phyloP scores from a whole-genome alignment of 1,140 invertebrate genomes.

The Nylanderia fulva region DNA sequence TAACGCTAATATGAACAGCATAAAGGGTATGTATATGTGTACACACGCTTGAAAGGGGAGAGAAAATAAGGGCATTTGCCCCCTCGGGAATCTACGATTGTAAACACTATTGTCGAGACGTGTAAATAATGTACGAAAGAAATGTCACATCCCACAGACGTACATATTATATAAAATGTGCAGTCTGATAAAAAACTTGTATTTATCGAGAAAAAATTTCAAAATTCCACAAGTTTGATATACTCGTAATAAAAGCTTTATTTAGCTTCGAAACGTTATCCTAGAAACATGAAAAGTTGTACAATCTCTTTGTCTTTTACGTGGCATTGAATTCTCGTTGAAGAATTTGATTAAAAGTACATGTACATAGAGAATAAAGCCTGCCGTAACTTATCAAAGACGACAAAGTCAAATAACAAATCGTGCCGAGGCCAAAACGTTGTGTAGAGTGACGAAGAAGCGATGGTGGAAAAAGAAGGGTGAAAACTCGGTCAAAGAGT shows the following conservation, averaged over 20 bases:
- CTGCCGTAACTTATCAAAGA: neutral
- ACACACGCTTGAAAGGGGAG: too few species aligned
- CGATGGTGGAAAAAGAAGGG: neutral
- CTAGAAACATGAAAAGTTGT: neutral
- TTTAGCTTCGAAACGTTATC: neutral
- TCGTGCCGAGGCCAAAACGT: neutral
- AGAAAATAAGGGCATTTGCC: neutral
- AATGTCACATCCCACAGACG: neutral
- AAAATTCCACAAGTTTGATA: constrained; percentile 14
- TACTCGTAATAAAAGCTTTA: neutral
- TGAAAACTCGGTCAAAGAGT: constrained; percentile 37
- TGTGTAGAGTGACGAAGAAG: neutral
- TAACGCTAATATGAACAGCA: neutral
- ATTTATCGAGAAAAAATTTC: constrained; percentile 8
- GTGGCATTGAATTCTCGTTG: neutral
- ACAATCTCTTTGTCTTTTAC: neutral
- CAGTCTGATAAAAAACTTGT: neutral
- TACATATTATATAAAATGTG: neutral
- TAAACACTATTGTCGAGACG: neutral
- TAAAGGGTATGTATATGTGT: too few species aligned
- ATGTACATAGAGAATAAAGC: neutral
- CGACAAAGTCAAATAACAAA: constrained; percentile 13
- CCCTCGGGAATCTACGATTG: neutral
- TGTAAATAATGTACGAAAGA: constrained; percentile 4
- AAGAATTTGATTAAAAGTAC: neutral